Conservation (phyloP, 2,888 invertebrate species). For the Nomada ferruginata region DNA sequence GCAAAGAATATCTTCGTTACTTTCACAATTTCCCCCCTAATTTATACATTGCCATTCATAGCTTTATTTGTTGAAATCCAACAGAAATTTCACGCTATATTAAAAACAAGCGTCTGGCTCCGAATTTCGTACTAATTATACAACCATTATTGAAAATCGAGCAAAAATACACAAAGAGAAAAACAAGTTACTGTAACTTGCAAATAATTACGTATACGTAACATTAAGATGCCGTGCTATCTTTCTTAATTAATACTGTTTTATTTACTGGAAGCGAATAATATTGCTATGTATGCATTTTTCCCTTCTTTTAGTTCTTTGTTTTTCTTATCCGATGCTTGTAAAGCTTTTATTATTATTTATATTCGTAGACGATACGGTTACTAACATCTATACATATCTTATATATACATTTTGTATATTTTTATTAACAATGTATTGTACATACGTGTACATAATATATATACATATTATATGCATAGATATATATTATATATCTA, state of each 20-base stretch:
- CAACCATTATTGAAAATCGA: background rate
- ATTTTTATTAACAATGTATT: slow-evolving; percentile 66
- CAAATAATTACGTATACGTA: slow-evolving; percentile 3
- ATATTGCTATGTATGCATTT: slow-evolving; percentile 12
- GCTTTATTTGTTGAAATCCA: too few relatives aligned
- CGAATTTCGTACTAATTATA: background rate
- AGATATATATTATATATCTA: slow-evolving; percentile 47
- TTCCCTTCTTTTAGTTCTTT: too few relatives aligned
- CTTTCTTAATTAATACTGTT: slow-evolving; percentile 38
- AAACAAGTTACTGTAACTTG: slow-evolving; percentile 16
- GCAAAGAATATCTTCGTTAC: slow-evolving; percentile 1
- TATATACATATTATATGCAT: slow-evolving; percentile 48
- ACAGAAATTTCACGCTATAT: background rate
- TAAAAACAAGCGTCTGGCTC: background rate
- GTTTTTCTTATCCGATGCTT: slow-evolving; percentile 36
- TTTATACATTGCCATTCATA: too few relatives aligned
- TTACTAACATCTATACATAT: slow-evolving; percentile 46
- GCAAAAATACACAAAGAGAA: background rate
- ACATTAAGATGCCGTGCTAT: slow-evolving; percentile 12
- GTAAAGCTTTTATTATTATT: slow-evolving; percentile 22
- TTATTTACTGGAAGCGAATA: slow-evolving; percentile 23
- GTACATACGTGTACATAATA: slow-evolving; percentile 50
- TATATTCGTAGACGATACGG: slow-evolving; percentile 31
- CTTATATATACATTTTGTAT: slow-evolving; percentile 76
- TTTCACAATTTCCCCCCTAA: background rate